Evolutionary conservation across 2,888 invertebrate species (phyloP), one percentile per base, ranked within the genome.

Genomic region (Drosophila kokeensis): DNA sequence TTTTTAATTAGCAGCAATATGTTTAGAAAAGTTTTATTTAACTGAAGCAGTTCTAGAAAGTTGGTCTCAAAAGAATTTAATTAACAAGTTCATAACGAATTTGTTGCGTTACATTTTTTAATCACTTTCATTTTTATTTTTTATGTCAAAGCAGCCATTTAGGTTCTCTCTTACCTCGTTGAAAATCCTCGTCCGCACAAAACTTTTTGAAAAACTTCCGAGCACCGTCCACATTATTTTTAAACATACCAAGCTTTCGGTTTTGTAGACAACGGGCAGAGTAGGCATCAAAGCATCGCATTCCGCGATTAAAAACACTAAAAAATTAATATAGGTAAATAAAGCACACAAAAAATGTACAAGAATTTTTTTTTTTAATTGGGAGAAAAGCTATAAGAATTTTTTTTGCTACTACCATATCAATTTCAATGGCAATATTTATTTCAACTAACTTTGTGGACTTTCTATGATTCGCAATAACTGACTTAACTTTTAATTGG

Each of bases 251-350:
- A 1, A 90, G 70, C 34, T 91, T 92, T 11, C 85, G 84, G 58
- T 91, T 77, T 54, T 91, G 79, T 4, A 93, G 77, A 67, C 93
- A 93, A 24, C 92, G 92, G 18, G 87, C 87, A 4, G 92, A 83
- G 50, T 93, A 93, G 8, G 85, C 90, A 69, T 93, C 93, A 67
- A 93, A 93, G 63, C 93, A 93, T 68, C 81, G 81, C 90, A 93
- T 92, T 58, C 93, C 93, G 24, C 89, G 90, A 67, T 91, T 89
- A 61, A 93, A 93, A 58, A 93, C 90, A 61, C 93, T 93, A 53
- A 42, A 73, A 70, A 40, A 40, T 3, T 0, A 3, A 24, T 52
- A 55, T 34, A 11, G 36, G 27, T 27, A 30, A 5, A 24, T 53
- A 10, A 42, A 6, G n/a, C 53, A 40, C 11, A 27, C 5, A 53